Percentiles rank a stretch among this genome's conserved stretches.
Evolutionary conservation across 92 coral and sea anemone genomes (phyloP).

Genomic region (Virgularia gustaviana): DNA sequence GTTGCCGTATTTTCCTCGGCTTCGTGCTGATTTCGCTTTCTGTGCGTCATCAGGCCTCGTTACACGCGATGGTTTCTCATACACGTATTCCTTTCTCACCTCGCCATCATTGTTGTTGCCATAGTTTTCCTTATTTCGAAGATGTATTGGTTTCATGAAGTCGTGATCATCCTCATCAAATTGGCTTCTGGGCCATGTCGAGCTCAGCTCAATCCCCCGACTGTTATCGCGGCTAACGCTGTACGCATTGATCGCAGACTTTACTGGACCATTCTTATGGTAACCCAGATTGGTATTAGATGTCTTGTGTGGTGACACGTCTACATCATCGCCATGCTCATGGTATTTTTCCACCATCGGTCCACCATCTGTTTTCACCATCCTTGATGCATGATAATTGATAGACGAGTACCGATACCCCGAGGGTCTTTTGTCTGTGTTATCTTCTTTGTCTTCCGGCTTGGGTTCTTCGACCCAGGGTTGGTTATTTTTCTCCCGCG

Average conservation of each 20-base stretch:
- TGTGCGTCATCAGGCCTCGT: background rate
- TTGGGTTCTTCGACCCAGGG: background rate
- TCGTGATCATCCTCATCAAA: conserved; percentile 3
- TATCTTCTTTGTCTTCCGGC: background rate
- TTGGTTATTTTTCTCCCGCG: background rate
- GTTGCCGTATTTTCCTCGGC: conserved; percentile 11
- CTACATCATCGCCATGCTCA: no score
- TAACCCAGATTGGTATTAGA: background rate
- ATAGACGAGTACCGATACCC: background rate
- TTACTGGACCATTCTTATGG: background rate
- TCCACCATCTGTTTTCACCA: background rate
- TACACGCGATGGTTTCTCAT: conserved; percentile 10
- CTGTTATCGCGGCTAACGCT: background rate
- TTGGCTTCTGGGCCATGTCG: background rate
- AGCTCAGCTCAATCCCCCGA: background rate
- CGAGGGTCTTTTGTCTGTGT: background rate
- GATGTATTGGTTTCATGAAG: conserved; percentile 13
- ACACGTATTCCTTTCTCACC: background rate
- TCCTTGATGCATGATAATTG: conserved; percentile 7
- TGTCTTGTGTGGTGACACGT: background rate
- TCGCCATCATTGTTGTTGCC: background rate
- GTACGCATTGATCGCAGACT: conserved; percentile 6
- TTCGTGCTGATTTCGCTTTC: conserved; percentile 3
- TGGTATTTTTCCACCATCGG: background rate
- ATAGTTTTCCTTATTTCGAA: background rate